Conservation (phyloP, 2,113 vertebrate genomes). For the Castor canadensis region DNA sequence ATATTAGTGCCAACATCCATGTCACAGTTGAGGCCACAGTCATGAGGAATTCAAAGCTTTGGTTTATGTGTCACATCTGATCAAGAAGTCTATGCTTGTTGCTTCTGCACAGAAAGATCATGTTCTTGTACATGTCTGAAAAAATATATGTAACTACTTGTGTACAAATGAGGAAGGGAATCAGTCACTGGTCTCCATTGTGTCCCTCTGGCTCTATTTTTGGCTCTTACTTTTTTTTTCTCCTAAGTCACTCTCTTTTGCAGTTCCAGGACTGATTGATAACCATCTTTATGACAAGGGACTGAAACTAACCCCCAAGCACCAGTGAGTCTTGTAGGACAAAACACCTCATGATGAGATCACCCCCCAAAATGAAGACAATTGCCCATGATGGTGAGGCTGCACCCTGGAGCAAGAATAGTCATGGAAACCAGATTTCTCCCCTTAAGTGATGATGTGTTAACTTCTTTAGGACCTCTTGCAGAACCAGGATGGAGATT, state of each 20-base stretch:
- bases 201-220: background rate
- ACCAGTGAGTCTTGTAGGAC: background rate
- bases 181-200: background rate
- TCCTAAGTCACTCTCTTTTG: background rate
- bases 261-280: background rate
- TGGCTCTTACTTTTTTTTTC: background rate
- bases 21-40: background rate
- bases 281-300: background rate
- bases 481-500: background rate
- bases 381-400: background rate
- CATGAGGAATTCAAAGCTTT: background rate
- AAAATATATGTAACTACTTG: background rate
- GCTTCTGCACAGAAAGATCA: background rate
- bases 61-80: background rate
- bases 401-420: background rate
- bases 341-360: background rate
- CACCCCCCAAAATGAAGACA: too few relatives aligned
- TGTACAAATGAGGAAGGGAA: background rate
- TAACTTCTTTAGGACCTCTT: background rate
- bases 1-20: background rate
- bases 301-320: background rate
- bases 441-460: background rate
- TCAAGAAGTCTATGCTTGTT: background rate
- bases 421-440: background rate
- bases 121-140: conserved; percentile 14